A percentile compares a stretch with the other conserved stretches of the same genome.
phyloP scores from a whole-genome alignment of 2,888 invertebrate genomes.

The Amblyteles armatorius region DNA sequence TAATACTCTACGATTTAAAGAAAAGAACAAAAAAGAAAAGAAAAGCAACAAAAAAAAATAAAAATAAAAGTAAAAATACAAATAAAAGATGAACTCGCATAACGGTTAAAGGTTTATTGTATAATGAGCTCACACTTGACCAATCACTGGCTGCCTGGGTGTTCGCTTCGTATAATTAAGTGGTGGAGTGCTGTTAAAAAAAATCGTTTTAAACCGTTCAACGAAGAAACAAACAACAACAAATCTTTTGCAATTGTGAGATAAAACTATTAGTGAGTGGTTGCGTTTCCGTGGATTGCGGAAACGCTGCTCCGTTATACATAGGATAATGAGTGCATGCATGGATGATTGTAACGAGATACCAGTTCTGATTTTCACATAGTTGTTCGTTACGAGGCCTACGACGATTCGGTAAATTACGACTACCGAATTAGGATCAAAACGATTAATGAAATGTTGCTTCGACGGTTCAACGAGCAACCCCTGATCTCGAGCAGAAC shows the following conservation, averaged over 20 bases:
- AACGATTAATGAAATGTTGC: constrained; percentile 27
- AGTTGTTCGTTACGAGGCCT: constrained; percentile 61
- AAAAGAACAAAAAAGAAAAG: constrained; percentile 8
- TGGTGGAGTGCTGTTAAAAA: constrained; percentile 62
- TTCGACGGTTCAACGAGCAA: constrained; percentile 53
- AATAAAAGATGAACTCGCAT: constrained; percentile 48
- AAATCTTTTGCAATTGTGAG: constrained; percentile 58
- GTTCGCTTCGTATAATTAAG: constrained; percentile 75
- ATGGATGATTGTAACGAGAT: constrained; percentile 26
- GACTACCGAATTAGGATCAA: constrained; percentile 30
- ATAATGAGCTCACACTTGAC: constrained; percentile 80
- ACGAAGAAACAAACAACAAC: constrained; percentile 61
- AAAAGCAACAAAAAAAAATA: constrained; percentile 35
- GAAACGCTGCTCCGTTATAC: neutral
- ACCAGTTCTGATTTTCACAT: constrained; percentile 51
- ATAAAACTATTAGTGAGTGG: constrained; percentile 45
- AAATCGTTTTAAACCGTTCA: constrained; percentile 61
- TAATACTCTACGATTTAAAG: constrained; percentile 12
- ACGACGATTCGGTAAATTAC: constrained; percentile 49
- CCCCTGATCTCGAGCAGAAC: constrained; percentile 16
- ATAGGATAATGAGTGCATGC: neutral
- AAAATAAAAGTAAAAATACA: constrained; percentile 13
- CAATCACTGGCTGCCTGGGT: constrained; percentile 84
- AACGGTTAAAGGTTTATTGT: constrained; percentile 65
- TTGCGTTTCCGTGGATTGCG: constrained; percentile 19